Percentiles rank a stretch among this genome's conserved stretches.
phyloP scores from a whole-genome alignment of 1,140 invertebrate genomes.

The Ceratitis capitata region DNA sequence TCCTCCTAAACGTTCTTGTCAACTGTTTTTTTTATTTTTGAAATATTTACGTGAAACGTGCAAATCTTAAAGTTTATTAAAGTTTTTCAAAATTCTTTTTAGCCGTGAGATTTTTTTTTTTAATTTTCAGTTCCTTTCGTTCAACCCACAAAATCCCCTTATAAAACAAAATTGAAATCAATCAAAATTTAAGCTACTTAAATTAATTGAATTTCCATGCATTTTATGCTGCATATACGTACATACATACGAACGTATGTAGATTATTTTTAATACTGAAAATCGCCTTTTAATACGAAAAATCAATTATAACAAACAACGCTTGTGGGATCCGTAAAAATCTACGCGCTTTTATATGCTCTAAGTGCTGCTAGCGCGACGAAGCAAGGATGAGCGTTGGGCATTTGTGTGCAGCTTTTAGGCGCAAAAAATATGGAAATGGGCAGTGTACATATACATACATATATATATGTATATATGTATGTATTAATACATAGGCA shows the following conservation, averaged over 20 bases:
- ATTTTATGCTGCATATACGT: conserved; percentile 19
- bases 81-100: no score
- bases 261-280: conserved; percentile 31
- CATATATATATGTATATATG: background rate
- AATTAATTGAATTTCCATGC: conserved; percentile 35
- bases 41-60: no score
- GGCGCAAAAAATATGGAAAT: background rate
- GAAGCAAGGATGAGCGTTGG: no score
- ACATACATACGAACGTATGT: no score
- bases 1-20: no score
- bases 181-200: conserved; percentile 36
- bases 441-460: background rate
- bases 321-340: background rate
- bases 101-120: background rate
- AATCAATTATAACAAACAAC: conserved; percentile 23
- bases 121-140: background rate
- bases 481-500: background rate
- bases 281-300: conserved; percentile 31
- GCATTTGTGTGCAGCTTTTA: no score
- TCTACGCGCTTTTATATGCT: background rate
- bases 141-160: background rate
- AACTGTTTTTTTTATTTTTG: no score
- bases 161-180: conserved; percentile 20
- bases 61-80: no score
- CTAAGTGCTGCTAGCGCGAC: background rate